Base-by-base conservation (phyloP, 2,888 invertebrate genomes). In the Coronaproctus castanopsis region DNA sequence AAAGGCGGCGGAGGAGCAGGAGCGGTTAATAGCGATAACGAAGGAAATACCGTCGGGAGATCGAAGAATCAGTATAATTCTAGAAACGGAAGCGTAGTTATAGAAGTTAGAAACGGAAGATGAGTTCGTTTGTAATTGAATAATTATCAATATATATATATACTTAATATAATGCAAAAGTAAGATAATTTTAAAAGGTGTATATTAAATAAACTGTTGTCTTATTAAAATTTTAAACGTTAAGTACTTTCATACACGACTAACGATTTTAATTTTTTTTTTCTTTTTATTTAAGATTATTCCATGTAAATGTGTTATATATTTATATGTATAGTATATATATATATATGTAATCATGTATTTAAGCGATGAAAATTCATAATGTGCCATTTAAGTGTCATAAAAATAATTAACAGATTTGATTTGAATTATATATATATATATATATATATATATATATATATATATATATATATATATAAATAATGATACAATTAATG, bases 21-120 rank as follows among this genome's bases (percentile, higher is more conserved):
- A n/a, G 66, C 64, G 64, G 66, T 75, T 18, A 78, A 78, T 66
- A 79, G 78, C 68, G 75, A 79, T 58, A 79, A 79, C 65, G 74
- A 77, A 64, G 73, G 77, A 59, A 66, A 71, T 64, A 72, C 76
- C 67, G 60, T 69, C 69, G 53, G 60, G 21, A 67, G 70, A 61
- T 68, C 70, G 63, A 70, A 71, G 54, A 71, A 68, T 64, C 68
- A 63, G 61, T 68, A 66, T 65, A 68, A 60, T 65, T 69, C 63
- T 24, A 59, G 70, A 18, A 61, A 71, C 10, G 78, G 78, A 57
- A 76, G 80, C 57, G 79, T 80, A 52, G 77, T 80, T 57, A 80
- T 80, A 60, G 80, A 80, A 72, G 77, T 80, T 62, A 75, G 79
- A 65, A 76, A 73, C 66, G 69, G 69, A 63, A 68, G 69, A n/a